These are phyloP conservation scores for Chaenocephalus aceratus DNA, from an alignment of 2,113 vertebrate species.

Conservation along the genomic window DNA sequence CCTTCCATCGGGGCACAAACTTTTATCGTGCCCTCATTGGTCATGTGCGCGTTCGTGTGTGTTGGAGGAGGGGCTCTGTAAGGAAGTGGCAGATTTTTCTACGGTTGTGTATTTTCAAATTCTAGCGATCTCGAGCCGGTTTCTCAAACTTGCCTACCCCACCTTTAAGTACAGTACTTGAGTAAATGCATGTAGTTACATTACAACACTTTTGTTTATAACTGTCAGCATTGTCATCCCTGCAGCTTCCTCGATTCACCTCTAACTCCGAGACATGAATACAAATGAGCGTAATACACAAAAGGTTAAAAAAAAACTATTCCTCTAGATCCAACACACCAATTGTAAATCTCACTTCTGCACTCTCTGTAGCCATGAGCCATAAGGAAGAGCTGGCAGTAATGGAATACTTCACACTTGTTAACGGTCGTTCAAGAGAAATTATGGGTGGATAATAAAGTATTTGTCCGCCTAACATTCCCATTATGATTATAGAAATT, in stretches of 20 bases:
- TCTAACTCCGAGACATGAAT: not conserved
- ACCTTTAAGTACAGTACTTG: too few relatives aligned
- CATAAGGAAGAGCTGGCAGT: constrained; percentile 7
- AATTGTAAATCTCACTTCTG: not conserved
- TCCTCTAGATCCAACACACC: constrained; percentile 6
- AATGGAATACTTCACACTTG: constrained; percentile 33
- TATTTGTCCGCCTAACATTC: constrained; percentile 35
- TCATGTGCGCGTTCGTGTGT: too few relatives aligned
- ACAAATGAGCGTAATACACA: not conserved
- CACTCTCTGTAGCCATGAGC: not conserved
- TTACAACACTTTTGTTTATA: too few relatives aligned
- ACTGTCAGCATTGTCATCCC: too few relatives aligned
- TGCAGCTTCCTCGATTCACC: not conserved
- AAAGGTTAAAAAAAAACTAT: not conserved
- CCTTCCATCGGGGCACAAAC: too few relatives aligned
- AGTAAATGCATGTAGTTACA: too few relatives aligned
- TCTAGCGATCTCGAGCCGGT: too few relatives aligned
- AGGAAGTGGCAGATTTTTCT: too few relatives aligned
- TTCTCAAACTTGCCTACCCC: too few relatives aligned
- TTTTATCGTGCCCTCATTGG: too few relatives aligned
- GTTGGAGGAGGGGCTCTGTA: too few relatives aligned
- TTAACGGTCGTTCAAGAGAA: not conserved
- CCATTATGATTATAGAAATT: constrained; percentile 21
- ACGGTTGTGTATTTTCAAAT: too few relatives aligned
- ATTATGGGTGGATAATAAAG: constrained; percentile 16